phyloP scores from a whole-genome alignment of 2,888 invertebrate species.

The Lagria hirta region DNA sequence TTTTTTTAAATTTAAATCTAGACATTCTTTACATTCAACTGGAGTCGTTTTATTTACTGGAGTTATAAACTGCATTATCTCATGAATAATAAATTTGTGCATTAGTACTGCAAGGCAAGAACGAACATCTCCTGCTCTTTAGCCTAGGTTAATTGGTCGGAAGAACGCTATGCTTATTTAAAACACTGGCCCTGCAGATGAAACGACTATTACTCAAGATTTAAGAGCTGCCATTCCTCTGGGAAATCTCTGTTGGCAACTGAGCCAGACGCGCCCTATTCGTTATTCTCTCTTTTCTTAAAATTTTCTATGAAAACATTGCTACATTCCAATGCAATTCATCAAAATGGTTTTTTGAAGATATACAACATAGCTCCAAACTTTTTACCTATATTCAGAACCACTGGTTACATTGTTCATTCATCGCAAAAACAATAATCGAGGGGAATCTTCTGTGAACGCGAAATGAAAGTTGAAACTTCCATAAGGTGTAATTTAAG shows the following conservation, averaged over 20 bases:
- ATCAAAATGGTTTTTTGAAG: too few species aligned
- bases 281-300: conserved; percentile 12
- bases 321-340: too few species aligned
- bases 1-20: too few species aligned
- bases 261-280: conserved; percentile 20
- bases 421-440: background rate
- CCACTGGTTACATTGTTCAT: too few species aligned
- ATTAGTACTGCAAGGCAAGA: conserved; percentile 15
- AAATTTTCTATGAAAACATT: too few species aligned
- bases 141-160: conserved; percentile 33
- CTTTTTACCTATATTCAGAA: too few species aligned
- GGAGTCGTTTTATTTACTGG: too few species aligned
- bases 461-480: conserved; percentile 21
- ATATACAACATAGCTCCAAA: too few species aligned
- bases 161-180: conserved; percentile 33
- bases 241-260: conserved; percentile 28
- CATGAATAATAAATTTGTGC: conserved; percentile 26
- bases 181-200: conserved; percentile 31
- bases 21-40: too few species aligned
- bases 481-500: conserved; percentile 20
- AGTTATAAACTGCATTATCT: conserved; percentile 11
- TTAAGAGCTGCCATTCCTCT: conserved; percentile 28
- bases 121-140: conserved; percentile 13
- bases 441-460: conserved; percentile 3
- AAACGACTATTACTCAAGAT: conserved; percentile 31